phyloP scores from a whole-genome alignment of 2,113 vertebrate genomes.

The Lophochroa leadbeateri region DNA sequence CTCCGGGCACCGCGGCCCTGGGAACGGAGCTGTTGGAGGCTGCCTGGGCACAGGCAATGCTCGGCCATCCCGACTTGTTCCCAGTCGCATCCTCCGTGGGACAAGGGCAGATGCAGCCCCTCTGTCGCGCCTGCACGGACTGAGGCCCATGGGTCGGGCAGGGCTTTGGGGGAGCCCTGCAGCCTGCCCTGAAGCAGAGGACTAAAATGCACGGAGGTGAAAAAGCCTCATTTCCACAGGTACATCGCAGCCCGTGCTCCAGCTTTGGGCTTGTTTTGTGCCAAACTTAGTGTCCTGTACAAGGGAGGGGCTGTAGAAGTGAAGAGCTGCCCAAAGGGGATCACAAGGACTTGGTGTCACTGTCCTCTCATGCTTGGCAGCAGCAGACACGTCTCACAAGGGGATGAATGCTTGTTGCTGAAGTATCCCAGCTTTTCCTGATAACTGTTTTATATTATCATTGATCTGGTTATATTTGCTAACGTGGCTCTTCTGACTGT shows the following conservation, averaged over 20 bases:
- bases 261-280: neutral
- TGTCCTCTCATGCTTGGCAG: neutral
- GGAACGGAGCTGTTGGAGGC: fast-evolving
- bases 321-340: neutral
- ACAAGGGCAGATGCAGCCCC: fast-evolving
- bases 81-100: fast-evolving
- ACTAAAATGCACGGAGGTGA: fast-evolving
- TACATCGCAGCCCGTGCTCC: neutral
- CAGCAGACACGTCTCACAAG: neutral
- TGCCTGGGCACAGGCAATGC: fast-evolving
- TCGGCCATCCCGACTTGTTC: neutral
- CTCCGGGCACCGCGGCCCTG: fast-evolving
- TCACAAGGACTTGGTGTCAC: fast-evolving
- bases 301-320: neutral
- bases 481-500: neutral
- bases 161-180: neutral
- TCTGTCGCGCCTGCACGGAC: fast-evolving
- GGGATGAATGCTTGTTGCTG: neutral
- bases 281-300: fast-evolving
- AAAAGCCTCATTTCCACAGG: fast-evolving
- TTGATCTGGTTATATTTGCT: neutral
- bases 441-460: neutral
- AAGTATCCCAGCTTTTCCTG: neutral
- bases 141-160: neutral
- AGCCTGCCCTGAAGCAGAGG: neutral